phyloP scores from a whole-genome alignment of 1,140 invertebrate species.

The Steinernema khuongi region DNA sequence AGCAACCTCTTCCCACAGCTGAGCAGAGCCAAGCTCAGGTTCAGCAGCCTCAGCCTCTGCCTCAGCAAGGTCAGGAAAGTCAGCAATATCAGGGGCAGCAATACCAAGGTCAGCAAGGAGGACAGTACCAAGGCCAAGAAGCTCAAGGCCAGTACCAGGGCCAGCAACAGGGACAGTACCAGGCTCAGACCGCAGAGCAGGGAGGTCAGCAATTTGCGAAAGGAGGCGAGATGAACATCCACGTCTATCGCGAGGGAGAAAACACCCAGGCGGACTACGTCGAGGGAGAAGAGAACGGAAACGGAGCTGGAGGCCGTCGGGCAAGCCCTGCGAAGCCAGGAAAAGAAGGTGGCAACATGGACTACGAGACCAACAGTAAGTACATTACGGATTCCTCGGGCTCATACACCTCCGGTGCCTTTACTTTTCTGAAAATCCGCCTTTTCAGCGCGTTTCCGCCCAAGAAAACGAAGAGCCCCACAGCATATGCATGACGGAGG shows the following conservation, averaged over 20 bases:
- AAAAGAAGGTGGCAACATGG: not conserved
- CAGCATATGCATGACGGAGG: not conserved
- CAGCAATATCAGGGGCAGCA: not conserved
- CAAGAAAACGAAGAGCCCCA: not conserved
- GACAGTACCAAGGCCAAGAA: not conserved
- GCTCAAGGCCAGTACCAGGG: not conserved
- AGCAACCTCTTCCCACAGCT: not conserved
- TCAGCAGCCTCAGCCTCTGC: not conserved
- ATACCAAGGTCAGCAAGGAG: not conserved
- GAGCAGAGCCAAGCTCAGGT: not conserved
- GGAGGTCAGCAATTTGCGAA: not conserved
- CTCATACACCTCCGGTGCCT: too few relatives aligned
- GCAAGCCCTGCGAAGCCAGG: too few relatives aligned
- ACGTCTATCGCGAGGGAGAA: not conserved
- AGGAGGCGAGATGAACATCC: not conserved
- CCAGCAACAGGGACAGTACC: not conserved
- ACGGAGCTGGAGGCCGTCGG: too few relatives aligned
- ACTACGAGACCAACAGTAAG: conserved; percentile 10
- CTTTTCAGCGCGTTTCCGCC: not conserved
- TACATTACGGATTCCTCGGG: not conserved
- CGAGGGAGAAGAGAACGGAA: not conserved
- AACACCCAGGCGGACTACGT: not conserved
- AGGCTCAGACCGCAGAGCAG: too few relatives aligned
- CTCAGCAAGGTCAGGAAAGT: not conserved
- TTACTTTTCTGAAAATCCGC: not conserved